Base-by-base conservation (phyloP, 2,113 vertebrate species). In the Melierax canorus region DNA sequence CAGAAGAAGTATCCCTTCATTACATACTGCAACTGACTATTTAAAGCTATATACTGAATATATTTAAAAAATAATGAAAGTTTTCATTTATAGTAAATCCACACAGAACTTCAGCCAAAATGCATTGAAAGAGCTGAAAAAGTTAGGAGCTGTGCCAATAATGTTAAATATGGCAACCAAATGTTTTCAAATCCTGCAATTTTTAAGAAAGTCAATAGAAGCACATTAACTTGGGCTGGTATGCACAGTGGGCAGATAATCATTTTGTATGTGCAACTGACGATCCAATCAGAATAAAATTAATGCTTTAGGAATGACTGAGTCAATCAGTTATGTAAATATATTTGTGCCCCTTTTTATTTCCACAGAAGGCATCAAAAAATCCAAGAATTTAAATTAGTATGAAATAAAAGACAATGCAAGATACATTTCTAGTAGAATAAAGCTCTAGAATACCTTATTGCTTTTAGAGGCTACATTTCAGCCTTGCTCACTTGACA, bases 191-290 rank as follows among this genome's bases (percentile, higher is more conserved):
- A 10, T 60, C 56, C 79, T 74, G 36, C 27, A 5, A 1, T 68
- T 67, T 64, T 45, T 36, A 88, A 30, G 27, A 11, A 41, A 62
- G 58, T 17, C 48, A 39, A 6, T 3, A 39, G 38, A 48, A 45
- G 20, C 24, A 59, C 1, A 0, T 17, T 39, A 80, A 39, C 23
- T 20, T 12, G n/a, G n/a, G 77, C 50, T 67, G 16, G 11, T 27
- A 4, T 26, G n/a, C 13, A 26, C n/a, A 55, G 26, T 0, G 0
- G 41, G 43, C 43, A 78, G 18, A 24, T 50, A 18, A 23, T 32
- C 3, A 7, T 30, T 84, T 68, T 41, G 16, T 30, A 48, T 1
- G 5, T n/a, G 22, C 39, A 66, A 30, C 39, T 27, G 43, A 59
- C 0, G 4, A 78, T 29, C n/a, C 67, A 46, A 66, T 12, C 10